A percentile compares a stretch with the other conserved stretches of the same genome.
phyloP scores from a whole-genome alignment of 64 coral and sea anemone species.

The Montipora cactus region DNA sequence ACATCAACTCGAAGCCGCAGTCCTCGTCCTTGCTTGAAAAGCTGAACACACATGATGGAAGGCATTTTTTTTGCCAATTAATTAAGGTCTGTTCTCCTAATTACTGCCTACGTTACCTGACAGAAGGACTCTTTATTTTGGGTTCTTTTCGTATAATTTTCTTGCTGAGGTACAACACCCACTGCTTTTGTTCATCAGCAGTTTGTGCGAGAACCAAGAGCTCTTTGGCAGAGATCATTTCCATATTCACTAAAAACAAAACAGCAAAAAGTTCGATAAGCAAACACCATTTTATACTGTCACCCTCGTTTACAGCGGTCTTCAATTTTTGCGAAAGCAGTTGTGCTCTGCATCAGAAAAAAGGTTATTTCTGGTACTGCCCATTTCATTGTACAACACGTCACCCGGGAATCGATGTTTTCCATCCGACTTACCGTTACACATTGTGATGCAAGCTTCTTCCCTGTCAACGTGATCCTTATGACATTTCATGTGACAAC shows the following conservation, averaged over 20 bases:
- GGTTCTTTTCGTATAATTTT: constrained; percentile 96
- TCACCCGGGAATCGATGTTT: neutral
- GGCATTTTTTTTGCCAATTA: neutral
- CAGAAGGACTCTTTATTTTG: constrained; percentile 80
- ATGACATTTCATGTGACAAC: constrained; percentile 96
- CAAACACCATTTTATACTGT: neutral
- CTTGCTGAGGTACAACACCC: constrained; percentile 95
- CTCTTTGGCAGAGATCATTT: constrained; percentile 94
- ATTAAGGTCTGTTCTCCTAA: neutral
- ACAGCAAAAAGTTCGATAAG: neutral
- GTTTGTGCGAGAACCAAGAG: constrained; percentile 87
- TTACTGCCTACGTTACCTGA: constrained; percentile 50
- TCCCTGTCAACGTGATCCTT: constrained; percentile 99
- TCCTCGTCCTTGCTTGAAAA: no score
- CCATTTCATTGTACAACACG: no score
- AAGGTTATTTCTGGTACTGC: no score
- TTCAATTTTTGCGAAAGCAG: neutral
- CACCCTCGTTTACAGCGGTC: neutral
- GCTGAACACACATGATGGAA: no score
- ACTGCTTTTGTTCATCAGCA: constrained; percentile 94
- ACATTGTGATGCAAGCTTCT: constrained; percentile 89
- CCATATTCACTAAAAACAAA: constrained; percentile 85
- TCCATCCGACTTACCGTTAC: constrained; percentile 71
- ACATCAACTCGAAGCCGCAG: no score
- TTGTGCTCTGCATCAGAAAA: neutral